These are phyloP conservation scores for Bombus vancouverensis DNA, from an alignment of 1,140 invertebrate genomes.

Conservation along the genomic window DNA sequence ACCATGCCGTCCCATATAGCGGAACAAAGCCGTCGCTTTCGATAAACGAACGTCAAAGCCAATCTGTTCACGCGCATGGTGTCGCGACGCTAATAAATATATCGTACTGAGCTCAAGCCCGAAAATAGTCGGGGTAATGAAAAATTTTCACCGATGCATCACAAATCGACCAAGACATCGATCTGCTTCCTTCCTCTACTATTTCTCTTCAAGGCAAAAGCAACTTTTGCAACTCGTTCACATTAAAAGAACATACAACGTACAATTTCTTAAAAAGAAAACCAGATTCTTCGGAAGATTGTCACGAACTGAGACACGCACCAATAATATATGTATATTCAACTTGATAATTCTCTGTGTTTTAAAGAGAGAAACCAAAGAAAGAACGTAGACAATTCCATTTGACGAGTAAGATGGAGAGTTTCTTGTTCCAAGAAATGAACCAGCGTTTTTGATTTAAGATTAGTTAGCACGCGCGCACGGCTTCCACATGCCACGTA, in stretches of 20 bases:
- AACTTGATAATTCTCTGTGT: no score
- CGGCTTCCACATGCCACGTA: slow-evolving; percentile 59
- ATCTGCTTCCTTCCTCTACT: neutral
- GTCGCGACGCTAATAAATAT: slow-evolving; percentile 30
- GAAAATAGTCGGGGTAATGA: slow-evolving; percentile 33
- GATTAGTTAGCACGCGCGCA: slow-evolving; percentile 43
- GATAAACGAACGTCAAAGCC: slow-evolving; percentile 6
- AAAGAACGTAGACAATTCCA: no score
- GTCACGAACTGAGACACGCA: neutral
- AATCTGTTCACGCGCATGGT: neutral
- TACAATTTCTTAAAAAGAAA: neutral
- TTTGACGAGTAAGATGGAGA: no score
- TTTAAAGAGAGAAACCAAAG: no score
- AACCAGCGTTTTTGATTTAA: neutral
- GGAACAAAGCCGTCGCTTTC: neutral
- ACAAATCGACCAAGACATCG: slow-evolving; percentile 1
- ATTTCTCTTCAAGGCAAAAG: neutral
- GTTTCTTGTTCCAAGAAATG: neutral
- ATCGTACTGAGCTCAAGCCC: slow-evolving; percentile 20
- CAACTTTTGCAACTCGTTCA: neutral
- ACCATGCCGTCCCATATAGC: neutral
- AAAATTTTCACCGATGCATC: slow-evolving; percentile 15
- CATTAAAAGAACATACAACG: neutral
- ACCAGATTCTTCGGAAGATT: neutral
- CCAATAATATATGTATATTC: neutral